Conservation (phyloP, 1,140 invertebrate species). For the Drosophila pseudoobscura region DNA sequence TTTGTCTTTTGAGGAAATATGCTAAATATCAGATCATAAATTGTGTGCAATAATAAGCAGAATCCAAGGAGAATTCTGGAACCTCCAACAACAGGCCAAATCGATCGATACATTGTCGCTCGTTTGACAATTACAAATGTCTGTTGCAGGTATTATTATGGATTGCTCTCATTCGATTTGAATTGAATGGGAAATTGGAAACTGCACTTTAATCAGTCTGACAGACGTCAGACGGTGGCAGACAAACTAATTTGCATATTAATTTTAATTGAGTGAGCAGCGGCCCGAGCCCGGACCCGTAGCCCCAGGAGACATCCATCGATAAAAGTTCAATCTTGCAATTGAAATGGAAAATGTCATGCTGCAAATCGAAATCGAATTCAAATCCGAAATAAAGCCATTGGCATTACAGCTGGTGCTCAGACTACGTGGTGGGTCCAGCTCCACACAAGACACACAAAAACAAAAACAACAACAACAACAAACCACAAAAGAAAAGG, state of each 20-base stretch:
- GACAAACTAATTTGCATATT: constrained; percentile 75
- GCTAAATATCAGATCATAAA: constrained; percentile 28
- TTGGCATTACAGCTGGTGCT: constrained; percentile 38
- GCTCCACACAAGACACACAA: not conserved
- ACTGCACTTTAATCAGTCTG: constrained; percentile 58
- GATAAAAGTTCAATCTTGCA: constrained; percentile 36
- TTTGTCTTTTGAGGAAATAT: constrained; percentile 33
- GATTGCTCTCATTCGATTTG: constrained; percentile 14
- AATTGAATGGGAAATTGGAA: constrained; percentile 27
- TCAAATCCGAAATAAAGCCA: constrained; percentile 68
- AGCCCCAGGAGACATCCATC: constrained; percentile 22
- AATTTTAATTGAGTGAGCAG: constrained; percentile 75
- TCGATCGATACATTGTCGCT: not conserved
- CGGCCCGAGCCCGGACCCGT: not conserved
- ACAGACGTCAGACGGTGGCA: constrained; percentile 55
- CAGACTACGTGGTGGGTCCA: constrained; percentile 43
- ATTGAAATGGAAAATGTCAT: constrained; percentile 55
- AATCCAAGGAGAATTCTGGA: constrained; percentile 11
- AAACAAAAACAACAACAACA: too few species aligned
- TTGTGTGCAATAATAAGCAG: constrained; percentile 31
- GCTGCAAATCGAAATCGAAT: constrained; percentile 33
- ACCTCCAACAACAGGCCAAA: not conserved
- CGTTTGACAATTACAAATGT: constrained; percentile 29
- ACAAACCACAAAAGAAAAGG: constrained; percentile 10
- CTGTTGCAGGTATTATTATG: not conserved